phyloP scores from a whole-genome alignment of 2,888 invertebrate genomes.

The Drosophila yooni region DNA sequence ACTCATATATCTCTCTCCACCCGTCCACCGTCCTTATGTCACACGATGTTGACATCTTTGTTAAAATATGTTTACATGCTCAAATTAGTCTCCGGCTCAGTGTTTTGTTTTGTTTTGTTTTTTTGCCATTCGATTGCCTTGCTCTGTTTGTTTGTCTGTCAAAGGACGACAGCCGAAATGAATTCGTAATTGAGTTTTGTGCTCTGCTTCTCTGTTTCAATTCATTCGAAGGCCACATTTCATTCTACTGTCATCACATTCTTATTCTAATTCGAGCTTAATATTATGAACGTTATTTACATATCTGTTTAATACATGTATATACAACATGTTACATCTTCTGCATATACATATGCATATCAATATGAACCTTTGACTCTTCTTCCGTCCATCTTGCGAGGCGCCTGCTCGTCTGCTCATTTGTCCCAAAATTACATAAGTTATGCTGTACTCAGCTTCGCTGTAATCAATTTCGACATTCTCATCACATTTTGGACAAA shows the following conservation, averaged over 20 bases:
- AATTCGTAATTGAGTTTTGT: slow-evolving; percentile 79
- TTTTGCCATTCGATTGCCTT: slow-evolving; percentile 31
- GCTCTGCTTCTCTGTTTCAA: slow-evolving; percentile 23
- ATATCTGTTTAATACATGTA: slow-evolving; percentile 7
- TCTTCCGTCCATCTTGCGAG: slow-evolving; percentile 2
- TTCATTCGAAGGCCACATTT: slow-evolving; percentile 14
- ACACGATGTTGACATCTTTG: slow-evolving; percentile 79
- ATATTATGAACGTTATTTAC: slow-evolving; percentile 49
- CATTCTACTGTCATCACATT: slow-evolving; percentile 22
- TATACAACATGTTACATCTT: slow-evolving; percentile 31
- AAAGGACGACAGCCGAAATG: slow-evolving; percentile 77
- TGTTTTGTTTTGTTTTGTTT: background rate
- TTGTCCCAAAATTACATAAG: slow-evolving; percentile 32
- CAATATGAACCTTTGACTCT: background rate
- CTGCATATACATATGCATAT: slow-evolving; percentile 53
- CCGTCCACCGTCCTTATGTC: slow-evolving; percentile 63
- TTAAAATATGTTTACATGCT: slow-evolving; percentile 81
- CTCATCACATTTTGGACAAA: slow-evolving; percentile 53
- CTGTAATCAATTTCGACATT: slow-evolving; percentile 66
- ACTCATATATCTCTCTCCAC: slow-evolving; percentile 37
- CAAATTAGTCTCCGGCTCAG: slow-evolving; percentile 67
- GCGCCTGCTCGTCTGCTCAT: slow-evolving; percentile 55
- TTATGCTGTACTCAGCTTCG: background rate
- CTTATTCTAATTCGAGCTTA: slow-evolving; percentile 51
- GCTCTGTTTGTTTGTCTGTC: slow-evolving; percentile 39